Percentiles rank a stretch among this genome's conserved stretches.
phyloP scores from a whole-genome alignment of 2,113 vertebrate species.

The Spermophilus dauricus region DNA sequence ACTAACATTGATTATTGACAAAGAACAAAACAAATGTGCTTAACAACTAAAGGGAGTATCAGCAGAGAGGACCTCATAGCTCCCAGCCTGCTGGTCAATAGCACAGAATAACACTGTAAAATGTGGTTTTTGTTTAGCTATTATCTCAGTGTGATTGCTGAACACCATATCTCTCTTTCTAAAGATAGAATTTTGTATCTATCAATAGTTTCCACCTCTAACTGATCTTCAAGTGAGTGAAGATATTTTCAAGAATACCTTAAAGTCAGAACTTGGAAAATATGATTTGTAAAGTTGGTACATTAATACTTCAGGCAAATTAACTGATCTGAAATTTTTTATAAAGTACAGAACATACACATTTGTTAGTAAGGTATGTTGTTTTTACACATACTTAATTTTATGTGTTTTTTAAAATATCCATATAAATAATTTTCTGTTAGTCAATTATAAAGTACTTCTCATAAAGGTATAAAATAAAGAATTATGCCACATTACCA shows the following conservation, averaged over 20 bases:
- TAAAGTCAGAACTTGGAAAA: background rate
- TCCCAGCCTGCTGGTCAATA: background rate
- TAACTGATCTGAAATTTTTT: background rate
- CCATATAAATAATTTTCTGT: background rate
- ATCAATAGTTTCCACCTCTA: slow-evolving; percentile 34
- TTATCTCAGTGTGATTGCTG: slow-evolving; percentile 15
- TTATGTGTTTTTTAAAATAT: background rate
- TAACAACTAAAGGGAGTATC: background rate
- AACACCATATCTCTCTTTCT: background rate
- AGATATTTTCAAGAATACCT: background rate
- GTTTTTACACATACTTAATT: background rate
- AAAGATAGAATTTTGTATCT: slow-evolving; percentile 28
- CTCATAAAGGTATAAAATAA: background rate
- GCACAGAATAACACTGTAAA: background rate
- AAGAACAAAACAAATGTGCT: background rate
- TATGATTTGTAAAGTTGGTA: background rate
- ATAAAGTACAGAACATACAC: background rate
- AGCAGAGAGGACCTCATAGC: background rate
- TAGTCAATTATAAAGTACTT: background rate
- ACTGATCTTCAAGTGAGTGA: background rate
- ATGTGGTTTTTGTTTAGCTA: background rate
- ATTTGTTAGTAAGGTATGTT: background rate
- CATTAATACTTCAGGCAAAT: background rate
- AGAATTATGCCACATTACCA: background rate
- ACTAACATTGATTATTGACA: background rate